These are phyloP conservation scores for Oreortyx pictus DNA, from an alignment of 2,797 vertebrate species.

Conservation along the genomic window DNA sequence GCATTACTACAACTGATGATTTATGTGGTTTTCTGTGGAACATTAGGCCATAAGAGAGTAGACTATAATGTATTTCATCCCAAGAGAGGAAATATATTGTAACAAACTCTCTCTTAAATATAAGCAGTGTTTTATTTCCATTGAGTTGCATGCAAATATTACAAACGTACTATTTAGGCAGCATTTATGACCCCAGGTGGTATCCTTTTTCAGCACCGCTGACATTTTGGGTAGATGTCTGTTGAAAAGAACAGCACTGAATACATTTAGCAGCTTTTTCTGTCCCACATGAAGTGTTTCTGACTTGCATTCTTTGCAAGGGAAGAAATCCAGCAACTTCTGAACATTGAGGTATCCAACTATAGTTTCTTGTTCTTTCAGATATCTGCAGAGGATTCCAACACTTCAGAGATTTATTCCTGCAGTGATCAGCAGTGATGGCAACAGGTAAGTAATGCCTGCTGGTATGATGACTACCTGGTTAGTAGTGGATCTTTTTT, in stretches of 20 bases:
- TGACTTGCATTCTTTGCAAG: neutral
- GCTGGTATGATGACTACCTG: neutral
- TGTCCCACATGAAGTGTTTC: neutral
- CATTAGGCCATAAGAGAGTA: neutral
- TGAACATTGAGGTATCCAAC: neutral
- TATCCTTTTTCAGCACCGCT: neutral
- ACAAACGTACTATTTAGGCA: neutral
- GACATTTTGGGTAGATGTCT: neutral
- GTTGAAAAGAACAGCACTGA: neutral
- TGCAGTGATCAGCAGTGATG: neutral
- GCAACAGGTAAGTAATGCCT: neutral
- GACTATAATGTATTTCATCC: neutral
- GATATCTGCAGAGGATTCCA: neutral
- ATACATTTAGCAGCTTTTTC: neutral
- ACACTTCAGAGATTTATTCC: neutral
- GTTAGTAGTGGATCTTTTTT: neutral
- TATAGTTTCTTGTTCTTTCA: conserved; percentile 27
- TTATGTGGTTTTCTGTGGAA: neutral
- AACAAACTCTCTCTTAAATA: neutral
- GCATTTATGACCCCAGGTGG: neutral
- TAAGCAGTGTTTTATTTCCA: neutral
- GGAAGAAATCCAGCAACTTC: neutral
- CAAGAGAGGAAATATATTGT: neutral
- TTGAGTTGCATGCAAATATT: neutral
- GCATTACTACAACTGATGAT: neutral